phyloP scores from a whole-genome alignment of 2,888 invertebrate genomes.

The Ceramica pisi region DNA sequence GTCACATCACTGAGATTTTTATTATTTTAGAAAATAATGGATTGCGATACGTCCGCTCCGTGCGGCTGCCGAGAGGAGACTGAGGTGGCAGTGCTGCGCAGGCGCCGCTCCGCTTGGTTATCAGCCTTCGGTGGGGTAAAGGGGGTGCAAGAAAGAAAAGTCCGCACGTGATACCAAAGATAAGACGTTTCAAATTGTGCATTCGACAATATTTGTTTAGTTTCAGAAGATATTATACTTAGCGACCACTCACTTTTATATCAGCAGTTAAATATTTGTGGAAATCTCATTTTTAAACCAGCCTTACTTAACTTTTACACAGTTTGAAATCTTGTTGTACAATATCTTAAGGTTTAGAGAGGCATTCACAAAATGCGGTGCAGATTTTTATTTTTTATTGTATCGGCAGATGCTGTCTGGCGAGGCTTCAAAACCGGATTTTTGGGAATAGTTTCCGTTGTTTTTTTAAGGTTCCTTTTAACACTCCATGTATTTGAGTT shows the following conservation, averaged over 20 bases:
- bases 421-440: slow-evolving; percentile 62
- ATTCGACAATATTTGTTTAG: slow-evolving; percentile 56
- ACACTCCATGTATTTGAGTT: slow-evolving; percentile 26
- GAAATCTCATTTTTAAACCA: slow-evolving; percentile 13
- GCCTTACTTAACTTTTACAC: neutral
- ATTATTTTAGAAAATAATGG: slow-evolving; percentile 40
- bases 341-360: slow-evolving; percentile 30
- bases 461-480: slow-evolving; percentile 48
- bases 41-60: slow-evolving; percentile 74
- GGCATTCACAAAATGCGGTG: slow-evolving; percentile 32
- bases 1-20: slow-evolving; percentile 76
- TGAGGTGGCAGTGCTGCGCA: slow-evolving; percentile 85
- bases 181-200: slow-evolving; percentile 75
- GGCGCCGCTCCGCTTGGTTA: slow-evolving; percentile 84
- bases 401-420: slow-evolving; percentile 62
- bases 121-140: slow-evolving; percentile 86
- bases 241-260: slow-evolving; percentile 21
- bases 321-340: slow-evolving; percentile 7
- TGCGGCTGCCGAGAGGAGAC: slow-evolving; percentile 79
- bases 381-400: slow-evolving; percentile 48
- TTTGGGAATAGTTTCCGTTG: slow-evolving; percentile 64
- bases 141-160: slow-evolving; percentile 84
- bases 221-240: slow-evolving; percentile 40
- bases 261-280: slow-evolving; percentile 17
- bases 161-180: slow-evolving; percentile 86